Evolutionary conservation across 2,113 vertebrate species (phyloP), one percentile per base, ranked within the genome.

Genomic region (Hymenochirus boettgeri): DNA sequence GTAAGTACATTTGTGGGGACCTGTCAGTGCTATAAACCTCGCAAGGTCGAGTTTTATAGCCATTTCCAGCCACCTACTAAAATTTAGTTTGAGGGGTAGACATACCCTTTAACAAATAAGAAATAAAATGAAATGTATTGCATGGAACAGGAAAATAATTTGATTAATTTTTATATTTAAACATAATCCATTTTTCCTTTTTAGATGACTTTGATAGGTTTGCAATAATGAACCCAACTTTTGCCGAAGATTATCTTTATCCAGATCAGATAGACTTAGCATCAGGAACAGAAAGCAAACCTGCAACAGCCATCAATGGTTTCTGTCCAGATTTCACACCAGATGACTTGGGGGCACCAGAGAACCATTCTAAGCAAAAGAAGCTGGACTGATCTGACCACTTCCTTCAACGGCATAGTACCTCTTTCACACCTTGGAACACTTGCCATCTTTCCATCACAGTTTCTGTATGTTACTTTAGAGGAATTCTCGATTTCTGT

Each of bases 251-350:
- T 26, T 91, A 88, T 75, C 78, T 99, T 67, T 85, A 90, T 72
- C 77, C 85, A 7, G 83, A 90, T 48, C 89, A 89, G 70, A 19
- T 76, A n/a, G 78, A 75, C 17, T 77, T 83, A 21, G 80, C 84
- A 48, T 74, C 70, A n/a, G 46, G 77, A 31, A 70, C 84, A 19
- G 74, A 84, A 70, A 76, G 69, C 26, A 74, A 73, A 6, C 65
- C 85, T 18, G 77, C 73, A 29, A 76, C 75, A 7, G 79, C 85
- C 77, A 77, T 89, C 61, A 97, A 98, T 37, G 94, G 96, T 61
- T 92, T 99, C 87, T 97, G 95, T 78, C 86, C 91, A 2, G 94
- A 98, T 82, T 98, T 98, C 85, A 93, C 91, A 73, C 93, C 91
- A 6, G 88, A 87, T 8, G 84, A 58, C 3, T 51, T 37, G 45